A percentile compares a stretch with the other conserved stretches of the same genome.
phyloP scores from a whole-genome alignment of 2,113 vertebrate species.

The Mus pahari region DNA sequence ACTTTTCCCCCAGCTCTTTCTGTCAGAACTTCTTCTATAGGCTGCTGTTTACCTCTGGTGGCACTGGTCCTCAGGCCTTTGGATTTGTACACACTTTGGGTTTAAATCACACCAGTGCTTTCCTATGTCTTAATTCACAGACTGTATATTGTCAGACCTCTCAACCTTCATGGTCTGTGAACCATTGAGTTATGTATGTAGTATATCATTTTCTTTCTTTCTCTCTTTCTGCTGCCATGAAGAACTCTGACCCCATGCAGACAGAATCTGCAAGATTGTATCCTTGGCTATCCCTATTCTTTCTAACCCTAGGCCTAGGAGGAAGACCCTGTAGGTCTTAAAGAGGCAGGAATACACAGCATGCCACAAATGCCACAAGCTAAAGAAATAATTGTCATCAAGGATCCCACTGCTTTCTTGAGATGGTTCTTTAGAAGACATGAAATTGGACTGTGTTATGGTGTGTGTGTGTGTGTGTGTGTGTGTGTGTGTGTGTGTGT shows the following conservation, averaged over 20 bases:
- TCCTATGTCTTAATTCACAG: background rate
- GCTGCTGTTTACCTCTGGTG: accelerated
- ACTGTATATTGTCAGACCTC: background rate
- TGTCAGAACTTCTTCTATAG: background rate
- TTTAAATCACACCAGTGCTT: background rate
- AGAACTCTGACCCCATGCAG: background rate
- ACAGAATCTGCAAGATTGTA: background rate
- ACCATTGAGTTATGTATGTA: background rate
- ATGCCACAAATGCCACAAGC: background rate
- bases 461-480: background rate
- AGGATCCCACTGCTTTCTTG: background rate
- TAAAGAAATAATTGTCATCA: background rate
- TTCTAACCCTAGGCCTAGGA: background rate
- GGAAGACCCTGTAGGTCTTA: background rate
- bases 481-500: background rate
- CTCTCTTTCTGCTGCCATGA: background rate
- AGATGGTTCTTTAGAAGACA: background rate
- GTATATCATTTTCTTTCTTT: background rate
- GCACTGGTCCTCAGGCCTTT: background rate
- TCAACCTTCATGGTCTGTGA: background rate
- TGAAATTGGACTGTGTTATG: background rate
- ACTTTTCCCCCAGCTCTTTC: too few species aligned
- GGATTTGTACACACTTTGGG: background rate
- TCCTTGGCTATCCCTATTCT: background rate
- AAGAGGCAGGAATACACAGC: too few species aligned